Conservation (phyloP, 2,113 vertebrate genomes). For the Bujurquina vittata region DNA sequence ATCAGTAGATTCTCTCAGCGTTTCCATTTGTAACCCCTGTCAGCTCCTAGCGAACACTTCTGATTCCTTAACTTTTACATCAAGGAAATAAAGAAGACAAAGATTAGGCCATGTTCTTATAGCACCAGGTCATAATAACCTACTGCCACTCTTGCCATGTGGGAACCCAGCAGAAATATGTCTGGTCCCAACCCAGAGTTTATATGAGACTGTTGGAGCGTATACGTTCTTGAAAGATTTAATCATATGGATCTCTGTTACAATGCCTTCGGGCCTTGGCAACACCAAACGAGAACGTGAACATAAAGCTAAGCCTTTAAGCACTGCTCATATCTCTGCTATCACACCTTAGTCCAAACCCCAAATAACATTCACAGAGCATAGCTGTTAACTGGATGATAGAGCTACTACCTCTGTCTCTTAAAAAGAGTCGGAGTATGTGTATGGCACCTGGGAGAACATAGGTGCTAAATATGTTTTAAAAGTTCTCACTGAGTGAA, state of each 20-base stretch:
- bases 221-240: constrained; percentile 52
- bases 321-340: constrained; percentile 52
- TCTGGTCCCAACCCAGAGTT: constrained; percentile 50
- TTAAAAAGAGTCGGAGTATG: constrained; percentile 28
- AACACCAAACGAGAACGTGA: constrained; percentile 43
- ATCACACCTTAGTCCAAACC: constrained; percentile 47
- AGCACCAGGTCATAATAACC: constrained; percentile 42
- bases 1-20: constrained; percentile 79
- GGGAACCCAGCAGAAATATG: constrained; percentile 45
- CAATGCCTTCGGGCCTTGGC: constrained; percentile 55
- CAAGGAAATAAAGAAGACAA: constrained; percentile 34
- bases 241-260: constrained; percentile 52
- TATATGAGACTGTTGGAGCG: constrained; percentile 59
- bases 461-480: constrained; percentile 48
- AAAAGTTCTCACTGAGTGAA: constrained; percentile 53
- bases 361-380: not conserved
- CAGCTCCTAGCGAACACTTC: constrained; percentile 55
- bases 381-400: constrained; percentile 17
- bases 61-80: constrained; percentile 54
- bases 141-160: constrained; percentile 55
- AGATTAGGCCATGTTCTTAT: constrained; percentile 16
- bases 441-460: constrained; percentile 33
- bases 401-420: constrained; percentile 21
- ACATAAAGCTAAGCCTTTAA: constrained; percentile 52
- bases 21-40: constrained; percentile 83